Evolutionary conservation across 2,888 invertebrate genomes (phyloP).

Genomic region (Standfussiana lucernea): DNA sequence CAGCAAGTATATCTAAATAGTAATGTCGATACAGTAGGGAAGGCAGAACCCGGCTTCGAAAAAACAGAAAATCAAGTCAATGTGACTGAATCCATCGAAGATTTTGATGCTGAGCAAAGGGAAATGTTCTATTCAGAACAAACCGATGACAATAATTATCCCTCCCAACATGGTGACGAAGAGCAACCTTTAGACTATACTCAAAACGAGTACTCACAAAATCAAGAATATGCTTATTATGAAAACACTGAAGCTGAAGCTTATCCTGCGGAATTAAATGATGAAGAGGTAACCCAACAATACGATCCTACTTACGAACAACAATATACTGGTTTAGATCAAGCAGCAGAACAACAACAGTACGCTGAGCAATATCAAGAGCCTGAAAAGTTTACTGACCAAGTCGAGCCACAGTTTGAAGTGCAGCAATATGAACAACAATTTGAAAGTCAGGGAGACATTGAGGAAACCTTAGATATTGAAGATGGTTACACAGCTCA

Average conservation of each 20-base stretch:
- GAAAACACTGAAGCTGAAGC: slow-evolving; percentile 73
- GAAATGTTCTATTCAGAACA: slow-evolving; percentile 82
- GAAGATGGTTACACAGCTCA: slow-evolving; percentile 72
- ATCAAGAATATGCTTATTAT: slow-evolving; percentile 77
- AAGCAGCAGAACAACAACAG: slow-evolving; percentile 61
- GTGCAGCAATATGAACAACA: slow-evolving; percentile 63
- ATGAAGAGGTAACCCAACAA: slow-evolving; percentile 76
- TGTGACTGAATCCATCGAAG: slow-evolving; percentile 69
- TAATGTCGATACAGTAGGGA: slow-evolving; percentile 31
- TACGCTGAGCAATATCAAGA: slow-evolving; percentile 51
- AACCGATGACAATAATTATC: slow-evolving; percentile 66
- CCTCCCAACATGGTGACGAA: slow-evolving; percentile 65
- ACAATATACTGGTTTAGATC: slow-evolving; percentile 73
- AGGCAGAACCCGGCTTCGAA: slow-evolving; percentile 31
- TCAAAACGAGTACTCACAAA: slow-evolving; percentile 69
- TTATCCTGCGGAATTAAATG: slow-evolving; percentile 75
- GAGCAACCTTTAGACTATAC: slow-evolving; percentile 61
- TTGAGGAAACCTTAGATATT: slow-evolving; percentile 74
- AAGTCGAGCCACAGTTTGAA: slow-evolving; percentile 49
- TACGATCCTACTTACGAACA: slow-evolving; percentile 83
- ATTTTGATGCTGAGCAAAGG: slow-evolving; percentile 79
- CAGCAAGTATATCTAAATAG: slow-evolving; percentile 39
- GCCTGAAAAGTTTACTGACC: slow-evolving; percentile 18
- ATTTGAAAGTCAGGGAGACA: slow-evolving; percentile 66
- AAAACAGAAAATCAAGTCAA: slow-evolving; percentile 18